Evolutionary conservation across 2,888 invertebrate species (phyloP), one percentile per base, ranked within the genome.

Genomic region (Hyposoter dolosus): DNA sequence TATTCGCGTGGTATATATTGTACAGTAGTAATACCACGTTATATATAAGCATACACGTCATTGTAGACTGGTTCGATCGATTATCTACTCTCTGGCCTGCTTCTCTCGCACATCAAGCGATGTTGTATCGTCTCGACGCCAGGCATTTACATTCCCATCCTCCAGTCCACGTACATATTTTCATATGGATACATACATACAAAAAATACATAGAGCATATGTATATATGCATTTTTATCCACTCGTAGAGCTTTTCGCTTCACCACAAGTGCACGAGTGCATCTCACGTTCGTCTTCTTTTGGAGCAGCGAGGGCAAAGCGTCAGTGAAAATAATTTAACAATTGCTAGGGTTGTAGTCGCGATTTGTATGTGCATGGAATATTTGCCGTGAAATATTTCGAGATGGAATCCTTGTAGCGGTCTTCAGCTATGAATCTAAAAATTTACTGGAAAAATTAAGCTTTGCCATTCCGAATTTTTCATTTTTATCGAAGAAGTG

Each of bases 11-110:
- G 35, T 72, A 71, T 72, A 72, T 40, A 50, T 66, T 35, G 50
- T 19, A 74, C 43, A 56, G 56, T 56, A 19, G 56, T 60, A 45
- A 69, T 69, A 79, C 12, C 53, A 40, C 43, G 19, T 53, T 10
- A 23, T 45, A 68, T 82, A 63, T 40, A 76, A 32, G 23, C 45
- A 47, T 56, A 77, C 63, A 83, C 82, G 71, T 77, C 65, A 47
- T 53, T 85, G 71, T 78, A 85, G 68, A 74, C 65, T 53, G 75
- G 43, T 72, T 76, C 85, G 79, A 85, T 85, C 85, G 85, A 85
- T 85, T 85, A 85, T 76, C 79, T 69, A 77, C 82, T 81, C 47
- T 69, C 75, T 71, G 74, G 75, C 71, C 28, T 72, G 76, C 75
- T 71, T 66, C 77, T 78, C 50, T 53, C 35, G 68, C 53, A 47